Evolutionary conservation across 2,888 invertebrate genomes (phyloP), one percentile per base, ranked within the genome.

Genomic region (Lasioglossum vierecki): DNA sequence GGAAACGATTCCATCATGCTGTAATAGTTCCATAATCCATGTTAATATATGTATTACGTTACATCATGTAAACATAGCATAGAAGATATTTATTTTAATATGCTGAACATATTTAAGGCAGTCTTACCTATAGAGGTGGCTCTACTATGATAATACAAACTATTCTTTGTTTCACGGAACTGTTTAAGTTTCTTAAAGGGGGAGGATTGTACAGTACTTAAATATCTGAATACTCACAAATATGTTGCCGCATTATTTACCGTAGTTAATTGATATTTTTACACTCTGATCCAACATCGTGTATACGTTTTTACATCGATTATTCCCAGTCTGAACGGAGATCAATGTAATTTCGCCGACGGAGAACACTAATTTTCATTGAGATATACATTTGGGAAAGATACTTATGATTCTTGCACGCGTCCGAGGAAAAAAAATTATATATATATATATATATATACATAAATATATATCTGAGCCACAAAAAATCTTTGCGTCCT

Each of bases 1-100:
- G 39, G 35, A 41, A 74, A 63, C 30, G 15, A 60, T 68, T 68
- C 22, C 53, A 49, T 87, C 85, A 70, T 77, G 66, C 81, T 86
- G 80, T 87, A 86, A 91, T 91, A 92, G 90, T 92, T 93, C 89
- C 91, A 91, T 91, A 87, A 91, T 93, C 88, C 90, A 88, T 92
- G 91, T 93, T 91, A 88, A 90, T 91, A 91, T 82, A 84, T 91
- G 90, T 90, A 92, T 92, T 93, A 91, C 86, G 92, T 93, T 92
- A 91, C 87, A 92, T 88, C 90, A 89, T 91, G 89, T 90, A 91
- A 93, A 91, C 88, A 93, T 93, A 93, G 91, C 89, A 92, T 93
- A 93, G 91, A 93, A 92, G 92, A 93, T 94, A 94, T 94, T 95
- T 94, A 94, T 95, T 94, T 95, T 94, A 93, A 92, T 94, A 93